Evolutionary conservation across 2,888 invertebrate species (phyloP), one percentile per base, ranked within the genome.

Genomic region (Hemaris fuciformis): DNA sequence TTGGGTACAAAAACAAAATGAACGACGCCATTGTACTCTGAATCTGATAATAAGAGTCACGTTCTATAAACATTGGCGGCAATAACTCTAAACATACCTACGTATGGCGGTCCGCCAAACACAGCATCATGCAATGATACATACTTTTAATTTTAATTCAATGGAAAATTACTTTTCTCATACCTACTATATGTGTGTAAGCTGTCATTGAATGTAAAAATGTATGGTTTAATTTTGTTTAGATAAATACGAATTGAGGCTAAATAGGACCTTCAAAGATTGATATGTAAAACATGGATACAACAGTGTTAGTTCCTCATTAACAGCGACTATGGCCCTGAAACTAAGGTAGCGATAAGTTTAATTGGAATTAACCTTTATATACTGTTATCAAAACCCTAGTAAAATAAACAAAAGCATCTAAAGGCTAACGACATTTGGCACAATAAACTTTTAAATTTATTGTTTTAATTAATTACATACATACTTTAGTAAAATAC

Each of bases 331-430:
- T 31, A 8, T 7, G 53, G 53, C 53, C 18, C 31, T 53, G 48
- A 15, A 48, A 53, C n/a, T 53, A 31, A 31, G 27, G 31, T 15
- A 53, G 10, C 31, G 31, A 53, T 60, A 59, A 41, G 41, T 25
- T 57, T 60, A 63, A 65, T 65, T 57, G 60, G 57, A 58, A 10
- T 31, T 53, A 27, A 31, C 53, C 53, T 53, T 53, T 53, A 53
- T 27, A 18, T 31, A 31, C 3, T 20, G 27, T 18, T 53, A 27
- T 53, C 53, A 18, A 3, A 20, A 18, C 31, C 27, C 27, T 18
- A 53, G 31, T 18, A 1, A 15, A 18, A 10, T 4, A 53, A 8
- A 31, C 10, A 31, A 18, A 31, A 27, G 27, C 27, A 10, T 10
- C 1, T 8, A n/a, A n/a, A n/a, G n/a, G n/a, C n/a, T n/a, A n/a